Conservation (phyloP, 2,888 invertebrate genomes). For the Zygaena filipendulae region DNA sequence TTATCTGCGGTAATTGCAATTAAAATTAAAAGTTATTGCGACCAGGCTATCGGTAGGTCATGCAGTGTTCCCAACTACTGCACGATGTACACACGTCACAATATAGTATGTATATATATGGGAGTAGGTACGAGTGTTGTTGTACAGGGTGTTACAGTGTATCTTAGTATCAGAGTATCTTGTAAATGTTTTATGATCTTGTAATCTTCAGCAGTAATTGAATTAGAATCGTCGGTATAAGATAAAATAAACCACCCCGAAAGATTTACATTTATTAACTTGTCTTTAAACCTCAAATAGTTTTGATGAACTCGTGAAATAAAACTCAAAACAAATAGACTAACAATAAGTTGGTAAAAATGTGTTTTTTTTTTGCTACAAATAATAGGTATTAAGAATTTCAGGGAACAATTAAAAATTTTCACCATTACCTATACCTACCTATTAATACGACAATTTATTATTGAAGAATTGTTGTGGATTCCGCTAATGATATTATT, state of each 20-base stretch:
- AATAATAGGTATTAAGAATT: no score
- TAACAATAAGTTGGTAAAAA: no score
- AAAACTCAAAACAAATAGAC: no score
- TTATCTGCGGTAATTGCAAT: slow-evolving; percentile 51
- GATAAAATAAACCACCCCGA: no score
- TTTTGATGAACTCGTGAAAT: no score
- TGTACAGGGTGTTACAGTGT: slow-evolving; percentile 9
- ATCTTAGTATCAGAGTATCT: slow-evolving; percentile 10
- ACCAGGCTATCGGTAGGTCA: slow-evolving; percentile 35
- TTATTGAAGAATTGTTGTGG: slow-evolving; percentile 9
- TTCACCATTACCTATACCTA: no score
- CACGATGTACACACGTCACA: no score
- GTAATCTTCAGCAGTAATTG: slow-evolving; percentile 10
- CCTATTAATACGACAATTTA: slow-evolving; percentile 17
- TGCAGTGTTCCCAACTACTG: not conserved
- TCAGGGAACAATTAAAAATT: no score
- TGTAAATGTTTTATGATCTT: slow-evolving; percentile 13
- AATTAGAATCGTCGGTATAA: no score
- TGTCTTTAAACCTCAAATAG: no score
- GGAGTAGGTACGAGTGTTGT: slow-evolving; percentile 5
- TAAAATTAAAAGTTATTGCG: slow-evolving; percentile 60
- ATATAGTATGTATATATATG: slow-evolving; percentile 4
- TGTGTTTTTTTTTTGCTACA: no score
- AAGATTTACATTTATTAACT: no score
- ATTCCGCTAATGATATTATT: slow-evolving; percentile 9